phyloP scores from a whole-genome alignment of 2,888 invertebrate species.

The Lobophora halterata region DNA sequence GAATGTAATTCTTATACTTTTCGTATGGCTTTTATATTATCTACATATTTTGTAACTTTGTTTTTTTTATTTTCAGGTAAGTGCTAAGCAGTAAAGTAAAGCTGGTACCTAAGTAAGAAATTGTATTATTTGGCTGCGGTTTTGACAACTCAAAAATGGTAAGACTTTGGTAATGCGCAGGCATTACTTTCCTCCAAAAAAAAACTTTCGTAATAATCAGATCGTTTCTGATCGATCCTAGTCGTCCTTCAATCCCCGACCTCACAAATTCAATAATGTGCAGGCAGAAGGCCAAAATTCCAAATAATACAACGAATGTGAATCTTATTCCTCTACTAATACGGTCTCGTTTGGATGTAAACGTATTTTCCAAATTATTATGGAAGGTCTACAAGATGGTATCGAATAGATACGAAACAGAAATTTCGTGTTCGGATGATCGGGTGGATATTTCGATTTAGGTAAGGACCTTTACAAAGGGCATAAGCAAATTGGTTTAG shows the following conservation, averaged over 20 bases:
- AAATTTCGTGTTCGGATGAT: conserved; percentile 30
- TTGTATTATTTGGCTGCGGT: no score
- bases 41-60: not conserved
- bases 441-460: conserved; percentile 30
- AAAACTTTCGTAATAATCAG: conserved; percentile 11
- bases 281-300: conserved; percentile 10
- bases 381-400: conserved; percentile 22
- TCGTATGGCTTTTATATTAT: no score
- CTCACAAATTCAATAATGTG: conserved; percentile 28
- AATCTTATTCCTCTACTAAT: conserved; percentile 10
- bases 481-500: conserved; percentile 20
- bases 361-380: conserved; percentile 24
- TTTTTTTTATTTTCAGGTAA: conserved; percentile 14
- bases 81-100: not conserved
- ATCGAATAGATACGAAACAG: conserved; percentile 27
- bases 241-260: conserved; percentile 20
- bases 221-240: conserved; percentile 18
- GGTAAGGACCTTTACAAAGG: conserved; percentile 14
- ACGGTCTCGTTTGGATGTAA: conserved; percentile 12
- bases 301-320: not conserved
- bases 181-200: no score
- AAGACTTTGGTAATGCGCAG: no score
- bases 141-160: no score
- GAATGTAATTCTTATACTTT: no score
- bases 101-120: no score